Percentiles rank a stretch among this genome's conserved stretches.
Conservation (phyloP, 2,888 invertebrate species). For the Pachliopta kotzebuea region DNA sequence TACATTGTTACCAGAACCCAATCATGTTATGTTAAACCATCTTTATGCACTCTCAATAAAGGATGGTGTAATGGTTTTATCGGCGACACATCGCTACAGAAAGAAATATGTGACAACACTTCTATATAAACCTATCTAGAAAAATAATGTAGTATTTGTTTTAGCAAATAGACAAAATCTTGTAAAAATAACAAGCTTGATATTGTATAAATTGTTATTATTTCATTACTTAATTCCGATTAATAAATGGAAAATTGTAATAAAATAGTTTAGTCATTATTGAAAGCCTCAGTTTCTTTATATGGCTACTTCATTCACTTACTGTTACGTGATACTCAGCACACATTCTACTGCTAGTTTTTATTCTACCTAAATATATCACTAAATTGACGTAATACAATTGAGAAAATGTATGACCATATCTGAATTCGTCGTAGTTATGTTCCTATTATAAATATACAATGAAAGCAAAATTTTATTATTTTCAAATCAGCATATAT, state of each 20-base stretch:
- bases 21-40: conserved; percentile 99
- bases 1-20: conserved; percentile 98
- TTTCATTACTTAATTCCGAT: not conserved
- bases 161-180: not conserved
- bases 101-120: conserved; percentile 99
- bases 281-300: not conserved
- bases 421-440: too few relatives aligned
- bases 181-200: conserved; percentile 5
- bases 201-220: conserved; percentile 13
- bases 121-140: conserved; percentile 97
- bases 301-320: not conserved
- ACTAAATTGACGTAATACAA: too few relatives aligned
- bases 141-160: not conserved
- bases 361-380: too few relatives aligned
- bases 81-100: conserved; percentile 98
- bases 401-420: too few relatives aligned
- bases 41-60: conserved; percentile 99
- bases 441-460: too few relatives aligned
- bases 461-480: too few relatives aligned
- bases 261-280: not conserved
- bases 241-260: not conserved
- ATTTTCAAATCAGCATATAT: too few relatives aligned
- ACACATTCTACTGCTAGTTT: too few relatives aligned
- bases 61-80: conserved; percentile 99
- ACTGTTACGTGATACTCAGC: too few relatives aligned